phyloP scores from a whole-genome alignment of 2,797 vertebrate genomes.

The Propithecus deckenii region DNA sequence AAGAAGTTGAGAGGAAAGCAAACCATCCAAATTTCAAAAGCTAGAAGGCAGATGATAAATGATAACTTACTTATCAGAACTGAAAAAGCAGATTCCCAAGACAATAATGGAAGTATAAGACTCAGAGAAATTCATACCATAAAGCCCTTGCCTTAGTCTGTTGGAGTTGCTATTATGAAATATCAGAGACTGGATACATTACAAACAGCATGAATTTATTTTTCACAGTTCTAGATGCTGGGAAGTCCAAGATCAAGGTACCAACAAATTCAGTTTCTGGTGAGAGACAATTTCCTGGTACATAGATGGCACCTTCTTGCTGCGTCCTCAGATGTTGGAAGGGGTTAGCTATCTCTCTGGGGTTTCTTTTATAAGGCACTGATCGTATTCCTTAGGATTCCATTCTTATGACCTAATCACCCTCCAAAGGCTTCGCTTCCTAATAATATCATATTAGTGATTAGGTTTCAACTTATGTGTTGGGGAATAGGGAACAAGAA shows the following conservation, averaged over 20 bases:
- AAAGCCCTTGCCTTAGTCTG: not conserved
- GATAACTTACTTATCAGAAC: not conserved
- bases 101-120: not conserved
- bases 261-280: too few species aligned
- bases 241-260: not conserved
- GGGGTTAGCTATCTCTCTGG: too few species aligned
- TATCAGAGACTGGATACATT: too few species aligned
- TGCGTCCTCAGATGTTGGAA: too few species aligned
- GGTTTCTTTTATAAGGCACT: too few species aligned
- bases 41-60: not conserved
- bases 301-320: too few species aligned
- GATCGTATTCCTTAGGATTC: too few species aligned
- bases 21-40: not conserved
- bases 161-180: not conserved
- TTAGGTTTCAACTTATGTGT: too few species aligned
- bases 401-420: too few species aligned
- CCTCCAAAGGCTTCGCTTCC: too few species aligned
- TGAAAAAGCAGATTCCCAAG: not conserved
- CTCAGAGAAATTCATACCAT: not conserved
- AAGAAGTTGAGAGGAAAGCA: not conserved
- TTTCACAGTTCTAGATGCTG: not conserved
- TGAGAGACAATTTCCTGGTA: not conserved
- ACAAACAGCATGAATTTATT: not conserved
- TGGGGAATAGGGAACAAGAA: too few species aligned
- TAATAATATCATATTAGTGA: too few species aligned